Base-by-base conservation (phyloP, 2,888 invertebrate genomes). In the Mycalesis mineus region DNA sequence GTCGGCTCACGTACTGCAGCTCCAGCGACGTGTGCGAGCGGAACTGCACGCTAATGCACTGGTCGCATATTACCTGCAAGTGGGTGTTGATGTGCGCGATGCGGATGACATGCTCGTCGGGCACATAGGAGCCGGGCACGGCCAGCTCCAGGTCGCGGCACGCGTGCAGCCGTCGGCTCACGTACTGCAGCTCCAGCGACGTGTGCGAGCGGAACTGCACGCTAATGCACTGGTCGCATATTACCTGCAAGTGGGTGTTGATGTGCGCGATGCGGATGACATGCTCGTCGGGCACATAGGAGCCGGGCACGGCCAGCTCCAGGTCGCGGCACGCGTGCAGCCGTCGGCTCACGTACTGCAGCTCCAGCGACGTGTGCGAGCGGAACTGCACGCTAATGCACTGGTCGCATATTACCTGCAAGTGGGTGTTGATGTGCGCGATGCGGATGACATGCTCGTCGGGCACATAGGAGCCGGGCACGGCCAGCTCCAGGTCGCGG, bases 401-500 rank as follows among this genome's bases (percentile, higher is more conserved):
- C 52, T 98, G 93, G n/a, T n/a, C n/a, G n/a, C n/a, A n/a, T n/a
- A n/a, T n/a, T n/a, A n/a, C n/a, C n/a, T n/a, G n/a, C n/a, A n/a
- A n/a, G n/a, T n/a, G n/a, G n/a, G 96, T 95, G 82, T 97, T 96
- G 70, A 98, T 97, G 73, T 95, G 93, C 17, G 95, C 94, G 65
- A 99, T 98, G 65, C 96, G 91, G 58, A 98, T 96, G 40, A 97
- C 91, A n/a, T 95, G 94, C 77, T 96, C 95, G 53, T 96, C 96
- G 0, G 99, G 99, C 74, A 95, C 95, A 78, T 99, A 99, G 37
- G 98, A 98, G 37, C 99, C 99, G 0, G 99, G 99, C 11, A 99
- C 98, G 0, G 98, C 98, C 44, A 99, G 90, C 83, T 99, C 97
- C 67, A 99, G 90, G 84, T 99, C 97, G 63, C 96, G 93, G 81